These are phyloP conservation scores for Cryptoleucopteryx plumbea DNA, from an alignment of 2,113 vertebrate genomes.

Conservation along the genomic window DNA sequence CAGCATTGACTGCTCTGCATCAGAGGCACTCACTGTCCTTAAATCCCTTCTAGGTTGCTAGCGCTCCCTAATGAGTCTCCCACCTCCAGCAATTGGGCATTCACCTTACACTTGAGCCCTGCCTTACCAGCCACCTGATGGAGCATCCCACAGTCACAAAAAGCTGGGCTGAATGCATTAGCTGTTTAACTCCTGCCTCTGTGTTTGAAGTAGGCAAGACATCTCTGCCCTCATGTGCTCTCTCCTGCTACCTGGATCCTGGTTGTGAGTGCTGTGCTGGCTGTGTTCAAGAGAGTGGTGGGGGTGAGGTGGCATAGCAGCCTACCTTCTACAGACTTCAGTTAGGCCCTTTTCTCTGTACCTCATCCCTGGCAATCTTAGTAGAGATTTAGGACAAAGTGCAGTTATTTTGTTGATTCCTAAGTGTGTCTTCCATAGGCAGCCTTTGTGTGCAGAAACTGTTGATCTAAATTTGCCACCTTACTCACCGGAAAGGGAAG, in stretches of 20 bases:
- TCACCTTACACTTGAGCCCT: neutral
- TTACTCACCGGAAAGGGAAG: neutral
- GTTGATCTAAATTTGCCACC: neutral
- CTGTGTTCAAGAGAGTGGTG: accelerated
- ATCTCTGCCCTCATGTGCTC: neutral
- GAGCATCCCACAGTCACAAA: neutral
- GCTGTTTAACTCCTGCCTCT: neutral
- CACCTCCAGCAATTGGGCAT: neutral
- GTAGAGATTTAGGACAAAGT: neutral
- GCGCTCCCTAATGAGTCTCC: neutral
- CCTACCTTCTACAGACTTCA: neutral
- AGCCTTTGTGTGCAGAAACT: neutral
- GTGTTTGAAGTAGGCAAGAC: too few relatives aligned
- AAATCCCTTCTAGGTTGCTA: neutral
- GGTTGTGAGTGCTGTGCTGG: neutral
- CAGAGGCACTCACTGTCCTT: neutral
- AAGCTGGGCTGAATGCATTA: neutral
- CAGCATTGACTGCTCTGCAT: neutral
- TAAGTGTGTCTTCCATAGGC: neutral
- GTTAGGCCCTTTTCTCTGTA: neutral
- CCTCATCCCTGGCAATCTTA: neutral
- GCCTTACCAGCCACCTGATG: neutral
- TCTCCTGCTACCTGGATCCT: neutral
- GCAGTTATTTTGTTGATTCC: neutral
- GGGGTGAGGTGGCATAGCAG: neutral